Conservation (phyloP, 2,888 invertebrate species). For the Eurytoma californica region DNA sequence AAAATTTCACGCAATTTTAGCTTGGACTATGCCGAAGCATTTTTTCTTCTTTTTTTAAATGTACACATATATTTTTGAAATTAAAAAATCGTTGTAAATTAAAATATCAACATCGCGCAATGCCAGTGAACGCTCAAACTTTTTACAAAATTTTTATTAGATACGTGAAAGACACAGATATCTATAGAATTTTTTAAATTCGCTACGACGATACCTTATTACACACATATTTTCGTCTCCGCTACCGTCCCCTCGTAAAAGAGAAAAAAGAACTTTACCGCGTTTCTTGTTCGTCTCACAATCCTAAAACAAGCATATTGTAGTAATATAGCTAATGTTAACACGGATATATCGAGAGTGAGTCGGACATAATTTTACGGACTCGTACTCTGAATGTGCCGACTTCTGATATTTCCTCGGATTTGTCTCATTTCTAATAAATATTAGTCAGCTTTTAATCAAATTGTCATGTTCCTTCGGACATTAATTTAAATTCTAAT, state of each 20-base stretch:
- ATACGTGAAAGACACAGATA: conserved; percentile 69
- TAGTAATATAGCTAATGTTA: conserved; percentile 69
- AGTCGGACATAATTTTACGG: conserved; percentile 55
- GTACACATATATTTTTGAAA: conserved; percentile 15
- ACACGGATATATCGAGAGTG: conserved; percentile 68
- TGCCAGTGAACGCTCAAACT: conserved; percentile 34
- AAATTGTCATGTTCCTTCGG: background rate
- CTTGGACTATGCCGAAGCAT: background rate
- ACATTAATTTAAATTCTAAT: too few species aligned
- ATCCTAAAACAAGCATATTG: conserved; percentile 71
- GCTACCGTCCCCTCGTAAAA: background rate
- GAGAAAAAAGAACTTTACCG: conserved; percentile 30
- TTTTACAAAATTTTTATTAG: conserved; percentile 49
- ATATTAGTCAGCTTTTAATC: background rate
- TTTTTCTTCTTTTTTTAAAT: conserved; percentile 8
- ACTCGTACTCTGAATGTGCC: conserved; percentile 16
- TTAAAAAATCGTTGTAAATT: conserved; percentile 4
- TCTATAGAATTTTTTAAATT: conserved; percentile 59
- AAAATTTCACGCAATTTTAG: conserved; percentile 1
- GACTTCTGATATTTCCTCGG: background rate
- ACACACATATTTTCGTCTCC: conserved; percentile 16
- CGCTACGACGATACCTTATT: conserved; percentile 29
- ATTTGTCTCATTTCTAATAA: conserved; percentile 12
- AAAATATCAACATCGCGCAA: conserved; percentile 7
- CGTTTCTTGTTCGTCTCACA: conserved; percentile 60